Conservation (phyloP, 2,797 vertebrate genomes). For the Gallinago stenura region DNA sequence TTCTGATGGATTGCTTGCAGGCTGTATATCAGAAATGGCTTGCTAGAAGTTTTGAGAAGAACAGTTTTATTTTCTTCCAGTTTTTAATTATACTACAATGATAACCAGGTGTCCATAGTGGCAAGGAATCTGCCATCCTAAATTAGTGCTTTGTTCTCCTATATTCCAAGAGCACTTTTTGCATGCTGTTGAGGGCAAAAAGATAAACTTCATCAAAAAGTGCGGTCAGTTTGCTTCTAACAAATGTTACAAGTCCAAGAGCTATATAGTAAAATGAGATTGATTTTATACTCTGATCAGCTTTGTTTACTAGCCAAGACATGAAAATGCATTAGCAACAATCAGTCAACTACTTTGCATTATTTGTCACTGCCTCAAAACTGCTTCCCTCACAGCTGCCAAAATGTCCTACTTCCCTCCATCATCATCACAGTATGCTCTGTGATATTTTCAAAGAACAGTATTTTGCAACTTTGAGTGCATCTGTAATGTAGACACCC, state of each 20-base stretch:
- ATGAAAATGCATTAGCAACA: background rate
- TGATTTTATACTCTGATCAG: background rate
- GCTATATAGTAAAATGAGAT: background rate
- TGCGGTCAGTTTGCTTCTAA: background rate
- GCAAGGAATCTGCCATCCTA: background rate
- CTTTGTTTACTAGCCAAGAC: background rate
- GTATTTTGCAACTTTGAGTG: background rate
- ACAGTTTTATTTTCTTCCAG: background rate
- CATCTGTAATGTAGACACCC: rapidly evolving
- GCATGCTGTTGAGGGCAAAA: background rate
- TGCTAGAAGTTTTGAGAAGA: background rate
- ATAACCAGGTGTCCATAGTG: background rate
- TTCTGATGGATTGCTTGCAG: background rate
- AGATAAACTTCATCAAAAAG: background rate
- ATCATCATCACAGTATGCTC: too few species aligned
- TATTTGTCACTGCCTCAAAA: background rate
- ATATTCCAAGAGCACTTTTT: background rate
- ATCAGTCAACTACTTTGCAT: background rate
- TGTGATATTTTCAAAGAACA: background rate
- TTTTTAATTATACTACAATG: background rate
- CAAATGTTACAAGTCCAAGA: background rate
- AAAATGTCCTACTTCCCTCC: background rate
- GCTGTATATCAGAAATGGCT: background rate
- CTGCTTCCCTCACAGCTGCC: background rate
- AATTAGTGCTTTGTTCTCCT: background rate